Conservation (phyloP, 2,888 invertebrate species). For the Eupithecia subfuscata region DNA sequence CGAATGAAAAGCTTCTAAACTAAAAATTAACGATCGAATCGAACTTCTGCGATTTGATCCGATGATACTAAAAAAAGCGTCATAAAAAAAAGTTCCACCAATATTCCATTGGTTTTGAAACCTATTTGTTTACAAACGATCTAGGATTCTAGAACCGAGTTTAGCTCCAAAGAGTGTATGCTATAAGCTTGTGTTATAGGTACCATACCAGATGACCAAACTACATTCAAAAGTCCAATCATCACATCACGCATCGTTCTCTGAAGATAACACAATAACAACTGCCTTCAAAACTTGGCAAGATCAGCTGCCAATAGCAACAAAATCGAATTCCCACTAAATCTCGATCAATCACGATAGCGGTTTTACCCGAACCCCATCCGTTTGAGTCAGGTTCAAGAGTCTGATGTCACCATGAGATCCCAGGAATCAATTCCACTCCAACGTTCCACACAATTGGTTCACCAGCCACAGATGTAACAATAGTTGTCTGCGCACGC, state of each 20-base stretch:
- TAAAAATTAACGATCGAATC: no score
- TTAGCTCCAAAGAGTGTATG: neutral
- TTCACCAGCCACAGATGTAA: conserved; percentile 13
- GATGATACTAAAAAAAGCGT: no score
- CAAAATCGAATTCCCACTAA: neutral
- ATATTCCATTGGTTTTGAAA: no score
- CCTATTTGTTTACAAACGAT: neutral
- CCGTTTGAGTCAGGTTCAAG: conserved; percentile 31
- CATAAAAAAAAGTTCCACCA: no score
- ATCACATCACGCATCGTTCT: neutral
- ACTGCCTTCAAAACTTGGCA: neutral
- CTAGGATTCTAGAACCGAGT: no score
- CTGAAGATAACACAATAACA: neutral
- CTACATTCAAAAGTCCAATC: neutral
- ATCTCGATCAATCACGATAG: conserved; percentile 15
- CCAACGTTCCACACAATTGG: conserved; percentile 42
- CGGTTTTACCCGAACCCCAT: conserved; percentile 24
- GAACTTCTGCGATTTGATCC: no score
- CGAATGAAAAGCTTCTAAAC: no score
- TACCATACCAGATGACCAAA: neutral
- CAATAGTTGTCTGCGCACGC: conserved; percentile 48
- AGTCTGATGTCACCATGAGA: conserved; percentile 48
- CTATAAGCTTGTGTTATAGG: neutral
- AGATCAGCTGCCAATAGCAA: conserved; percentile 12
- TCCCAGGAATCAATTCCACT: conserved; percentile 55